Percentiles rank a stretch among this genome's conserved stretches.
Evolutionary conservation across 2,113 vertebrate genomes (phyloP).

Genomic region (Phaetusa simplex): DNA sequence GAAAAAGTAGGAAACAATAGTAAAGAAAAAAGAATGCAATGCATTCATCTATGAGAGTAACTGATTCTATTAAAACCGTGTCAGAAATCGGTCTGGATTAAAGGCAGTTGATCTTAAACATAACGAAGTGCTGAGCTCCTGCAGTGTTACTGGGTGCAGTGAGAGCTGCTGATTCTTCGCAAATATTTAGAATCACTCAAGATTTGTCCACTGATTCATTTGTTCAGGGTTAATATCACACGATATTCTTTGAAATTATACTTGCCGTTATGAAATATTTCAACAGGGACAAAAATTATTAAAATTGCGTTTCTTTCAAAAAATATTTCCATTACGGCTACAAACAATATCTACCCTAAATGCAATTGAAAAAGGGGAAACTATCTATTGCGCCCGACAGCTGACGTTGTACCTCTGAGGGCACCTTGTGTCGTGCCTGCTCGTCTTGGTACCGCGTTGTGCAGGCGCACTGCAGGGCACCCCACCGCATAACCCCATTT

Average conservation of each 20-base stretch:
- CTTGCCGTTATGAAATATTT: background rate
- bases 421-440: background rate
- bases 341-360: background rate
- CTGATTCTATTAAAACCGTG: constrained; percentile 13
- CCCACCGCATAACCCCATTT: background rate
- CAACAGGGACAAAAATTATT: background rate
- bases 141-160: background rate
- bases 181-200: background rate
- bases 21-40: background rate
- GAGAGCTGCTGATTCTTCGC: background rate
- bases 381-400: background rate
- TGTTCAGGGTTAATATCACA: background rate
- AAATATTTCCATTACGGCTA: background rate
- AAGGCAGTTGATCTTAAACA: background rate
- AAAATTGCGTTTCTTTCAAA: background rate
- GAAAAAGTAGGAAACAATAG: constrained; percentile 39
- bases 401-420: background rate
- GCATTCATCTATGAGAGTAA: background rate
- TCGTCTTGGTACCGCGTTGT: no score
- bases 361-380: background rate
- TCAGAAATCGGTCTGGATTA: constrained; percentile 31
- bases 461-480: background rate
- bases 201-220: background rate
- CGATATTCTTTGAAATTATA: background rate
- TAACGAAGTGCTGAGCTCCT: background rate